Percentiles rank a stretch among this genome's conserved stretches.
Evolutionary conservation across 1,140 invertebrate genomes (phyloP).

Genomic region (Aradophagus sp.): DNA sequence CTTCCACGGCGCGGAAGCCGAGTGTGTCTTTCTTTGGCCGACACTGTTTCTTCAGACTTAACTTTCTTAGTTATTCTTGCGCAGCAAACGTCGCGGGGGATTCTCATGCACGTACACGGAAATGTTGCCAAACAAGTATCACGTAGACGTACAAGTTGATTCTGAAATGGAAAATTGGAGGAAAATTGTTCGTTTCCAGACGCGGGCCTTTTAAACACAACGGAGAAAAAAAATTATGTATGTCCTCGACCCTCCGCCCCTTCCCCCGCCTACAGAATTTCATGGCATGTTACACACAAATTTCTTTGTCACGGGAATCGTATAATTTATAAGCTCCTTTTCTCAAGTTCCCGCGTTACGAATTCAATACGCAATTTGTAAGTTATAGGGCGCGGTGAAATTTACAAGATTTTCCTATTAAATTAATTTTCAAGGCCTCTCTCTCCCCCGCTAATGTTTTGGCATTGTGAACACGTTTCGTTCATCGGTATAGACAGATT

Average conservation of each 20-base stretch:
- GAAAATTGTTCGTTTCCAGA: conserved; percentile 45
- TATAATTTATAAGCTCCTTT: conserved; percentile 36
- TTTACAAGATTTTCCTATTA: conserved; percentile 25
- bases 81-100: conserved; percentile 13
- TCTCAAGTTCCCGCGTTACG: conserved; percentile 19
- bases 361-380: conserved; percentile 39
- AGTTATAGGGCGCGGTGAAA: conserved; percentile 4
- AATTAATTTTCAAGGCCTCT: conserved; percentile 31
- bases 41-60: conserved; percentile 27
- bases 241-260: too few species aligned
- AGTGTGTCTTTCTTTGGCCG: conserved; percentile 48
- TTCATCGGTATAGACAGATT: too few species aligned
- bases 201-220: conserved; percentile 35
- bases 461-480: too few species aligned
- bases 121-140: conserved; percentile 50
- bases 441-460: too few species aligned
- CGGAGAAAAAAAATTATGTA: conserved; percentile 17
- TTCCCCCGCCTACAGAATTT: conserved; percentile 31
- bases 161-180: conserved; percentile 45
- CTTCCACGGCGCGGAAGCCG: conserved; percentile 20
- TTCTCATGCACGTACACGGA: conserved; percentile 40
- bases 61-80: conserved; percentile 57
- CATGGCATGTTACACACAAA: conserved; percentile 35
- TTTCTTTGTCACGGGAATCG: conserved; percentile 32
- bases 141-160: conserved; percentile 45